Evolutionary conservation across 2,797 vertebrate species (phyloP).

Genomic region (Onychomys arenicola): DNA sequence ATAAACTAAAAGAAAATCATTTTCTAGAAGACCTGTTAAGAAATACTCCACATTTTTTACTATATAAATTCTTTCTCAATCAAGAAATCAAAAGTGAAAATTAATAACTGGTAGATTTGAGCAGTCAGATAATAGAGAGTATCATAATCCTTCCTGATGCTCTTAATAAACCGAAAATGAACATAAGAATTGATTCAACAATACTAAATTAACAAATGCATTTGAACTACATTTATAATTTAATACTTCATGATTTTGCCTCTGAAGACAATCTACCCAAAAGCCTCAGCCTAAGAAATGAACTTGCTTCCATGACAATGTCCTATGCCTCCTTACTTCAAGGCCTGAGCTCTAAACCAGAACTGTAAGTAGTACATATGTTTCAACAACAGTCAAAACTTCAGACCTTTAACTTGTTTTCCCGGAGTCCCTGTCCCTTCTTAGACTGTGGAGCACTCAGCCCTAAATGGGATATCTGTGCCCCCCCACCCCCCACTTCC

Average conservation of each 20-base stretch:
- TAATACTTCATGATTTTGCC: slow-evolving; percentile 66
- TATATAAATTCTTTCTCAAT: slow-evolving; percentile 68
- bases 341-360: background rate
- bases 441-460: background rate
- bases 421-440: background rate
- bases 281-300: slow-evolving; percentile 73
- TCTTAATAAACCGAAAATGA: slow-evolving; percentile 86
- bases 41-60: slow-evolving; percentile 28
- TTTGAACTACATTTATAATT: slow-evolving; percentile 78
- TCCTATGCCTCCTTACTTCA: background rate
- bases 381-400: slow-evolving; percentile 45
- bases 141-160: slow-evolving; percentile 39
- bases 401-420: background rate
- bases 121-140: background rate
- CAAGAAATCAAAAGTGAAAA: slow-evolving; percentile 85
- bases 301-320: slow-evolving; percentile 76
- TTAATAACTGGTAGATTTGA: slow-evolving; percentile 81
- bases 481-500: background rate
- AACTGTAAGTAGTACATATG: background rate
- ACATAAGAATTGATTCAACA: slow-evolving; percentile 82
- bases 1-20: slow-evolving; percentile 64
- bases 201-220: slow-evolving; percentile 82
- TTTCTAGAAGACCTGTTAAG: slow-evolving; percentile 45
- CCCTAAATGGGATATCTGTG: background rate
- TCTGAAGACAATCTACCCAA: slow-evolving; percentile 68